Evolutionary conservation across 2,888 invertebrate species (phyloP).

Genomic region (Agrotis puta): DNA sequence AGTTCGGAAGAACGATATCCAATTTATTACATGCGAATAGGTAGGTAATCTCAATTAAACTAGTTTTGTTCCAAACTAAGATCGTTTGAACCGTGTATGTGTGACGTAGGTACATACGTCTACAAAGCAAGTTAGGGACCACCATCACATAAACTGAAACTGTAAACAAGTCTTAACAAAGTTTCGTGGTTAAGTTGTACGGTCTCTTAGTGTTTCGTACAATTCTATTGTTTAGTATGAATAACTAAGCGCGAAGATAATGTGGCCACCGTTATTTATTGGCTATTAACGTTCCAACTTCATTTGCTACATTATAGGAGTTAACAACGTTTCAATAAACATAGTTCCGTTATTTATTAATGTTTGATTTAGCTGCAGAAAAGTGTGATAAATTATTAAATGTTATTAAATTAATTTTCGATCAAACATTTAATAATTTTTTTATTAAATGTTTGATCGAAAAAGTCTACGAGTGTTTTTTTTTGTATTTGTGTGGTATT

Average conservation of each 20-base stretch:
- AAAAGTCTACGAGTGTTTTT: too few relatives aligned
- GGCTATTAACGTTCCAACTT: conserved; percentile 55
- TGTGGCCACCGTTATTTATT: conserved; percentile 63
- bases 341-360: conserved; percentile 18
- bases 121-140: conserved; percentile 78
- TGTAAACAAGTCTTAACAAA: conserved; percentile 88
- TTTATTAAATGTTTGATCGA: too few relatives aligned
- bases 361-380: not conserved
- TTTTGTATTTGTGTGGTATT: too few relatives aligned
- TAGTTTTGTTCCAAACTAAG: conserved; percentile 75
- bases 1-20: conserved; percentile 49
- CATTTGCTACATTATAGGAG: conserved; percentile 45
- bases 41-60: conserved; percentile 73
- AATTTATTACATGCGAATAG: conserved; percentile 64
- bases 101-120: conserved; percentile 69
- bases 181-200: conserved; percentile 85
- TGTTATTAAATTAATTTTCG: not conserved
- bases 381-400: not conserved
- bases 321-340: conserved; percentile 53
- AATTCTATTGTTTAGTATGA: conserved; percentile 78
- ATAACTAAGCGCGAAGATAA: conserved; percentile 75
- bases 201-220: conserved; percentile 80
- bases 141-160: conserved; percentile 85
- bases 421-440: too few relatives aligned
- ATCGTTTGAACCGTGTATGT: conserved; percentile 79